Evolutionary conservation across 2,888 invertebrate species (phyloP), one percentile per base, ranked within the genome.

Genomic region (Sinohyriopsis cumingii): DNA sequence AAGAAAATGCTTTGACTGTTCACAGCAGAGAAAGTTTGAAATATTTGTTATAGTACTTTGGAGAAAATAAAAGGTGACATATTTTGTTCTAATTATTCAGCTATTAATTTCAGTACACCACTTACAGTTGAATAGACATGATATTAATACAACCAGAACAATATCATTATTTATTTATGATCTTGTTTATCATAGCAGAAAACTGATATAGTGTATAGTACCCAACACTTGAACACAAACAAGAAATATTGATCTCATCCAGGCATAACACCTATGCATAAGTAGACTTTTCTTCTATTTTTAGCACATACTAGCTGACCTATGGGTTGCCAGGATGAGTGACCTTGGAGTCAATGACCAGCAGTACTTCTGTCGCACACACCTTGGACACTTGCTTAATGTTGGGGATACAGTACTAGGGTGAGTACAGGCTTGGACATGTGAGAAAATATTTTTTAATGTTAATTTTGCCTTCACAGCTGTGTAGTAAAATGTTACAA

Each of bases 361-460:
- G 65, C 93, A 94, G 73, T 93, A 95, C 78, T 97, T 97, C 88
- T 94, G 96, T 12, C 93, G 95, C 78, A 96, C 98, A 3, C 99
- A 99, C 92, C 91, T 99, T 63, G 99, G 99, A 0, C 96, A 97
- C 89, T 90, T 99, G 76, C 91, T 99, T 62, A 95, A 95, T 87
- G 94, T 95, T 60, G 99, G 99, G 12, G 99, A 99, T 90, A 94
- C 95, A 1, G 98, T 94, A 53, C 90, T 98, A 77, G 98, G 98
- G 94, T 97, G 93, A 77, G 79, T 69, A n/a, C 20, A 54, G 63
- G 9, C 24, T n/a, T 0, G 0, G 9, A 12, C 9, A 15, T 18
- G 19, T 12, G 20, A n/a, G 57, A 33, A 33, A 33, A 9, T 5
- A 1, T 4, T 12, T 45, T 2, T 45, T 45, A 15, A 45, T 45